These are phyloP conservation scores for Lasaia peninsularis DNA, from an alignment of 1,140 invertebrate genomes.

Conservation along the genomic window DNA sequence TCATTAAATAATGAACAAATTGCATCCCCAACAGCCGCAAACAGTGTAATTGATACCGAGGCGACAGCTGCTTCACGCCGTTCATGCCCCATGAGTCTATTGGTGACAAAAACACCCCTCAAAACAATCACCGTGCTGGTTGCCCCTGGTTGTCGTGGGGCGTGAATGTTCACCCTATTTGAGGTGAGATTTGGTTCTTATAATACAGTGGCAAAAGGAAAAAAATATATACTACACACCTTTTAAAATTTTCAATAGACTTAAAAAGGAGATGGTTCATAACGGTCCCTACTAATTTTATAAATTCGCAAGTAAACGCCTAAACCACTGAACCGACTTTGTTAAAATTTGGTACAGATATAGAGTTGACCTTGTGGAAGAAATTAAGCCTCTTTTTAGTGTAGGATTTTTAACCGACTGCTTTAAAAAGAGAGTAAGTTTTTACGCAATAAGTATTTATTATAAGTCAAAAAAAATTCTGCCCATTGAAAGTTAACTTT, in stretches of 20 bases:
- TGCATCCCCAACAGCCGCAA: constrained; percentile 65
- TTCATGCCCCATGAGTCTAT: constrained; percentile 38
- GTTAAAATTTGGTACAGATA: no score
- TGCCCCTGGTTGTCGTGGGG: constrained; percentile 41
- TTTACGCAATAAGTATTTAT: no score
- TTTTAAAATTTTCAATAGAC: not conserved
- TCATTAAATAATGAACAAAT: constrained; percentile 66
- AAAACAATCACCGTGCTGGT: constrained; percentile 45
- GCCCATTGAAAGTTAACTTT: no score
- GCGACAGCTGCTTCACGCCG: constrained; percentile 45
- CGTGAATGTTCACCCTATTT: constrained; percentile 43
- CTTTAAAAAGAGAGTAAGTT: no score
- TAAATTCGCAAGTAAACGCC: no score
- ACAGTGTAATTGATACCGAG: constrained; percentile 61
- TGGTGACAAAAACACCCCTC: constrained; percentile 63
- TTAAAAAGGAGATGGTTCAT: not conserved
- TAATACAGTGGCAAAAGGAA: constrained; percentile 5
- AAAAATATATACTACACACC: not conserved
- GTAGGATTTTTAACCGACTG: no score
- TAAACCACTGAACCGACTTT: no score
- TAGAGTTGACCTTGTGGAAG: no score
- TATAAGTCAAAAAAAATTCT: no score
- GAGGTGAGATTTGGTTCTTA: constrained; percentile 16
- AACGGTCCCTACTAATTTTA: no score
- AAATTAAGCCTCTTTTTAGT: no score